Base-by-base conservation (phyloP, 1,140 invertebrate species). In the Psix sp. region DNA sequence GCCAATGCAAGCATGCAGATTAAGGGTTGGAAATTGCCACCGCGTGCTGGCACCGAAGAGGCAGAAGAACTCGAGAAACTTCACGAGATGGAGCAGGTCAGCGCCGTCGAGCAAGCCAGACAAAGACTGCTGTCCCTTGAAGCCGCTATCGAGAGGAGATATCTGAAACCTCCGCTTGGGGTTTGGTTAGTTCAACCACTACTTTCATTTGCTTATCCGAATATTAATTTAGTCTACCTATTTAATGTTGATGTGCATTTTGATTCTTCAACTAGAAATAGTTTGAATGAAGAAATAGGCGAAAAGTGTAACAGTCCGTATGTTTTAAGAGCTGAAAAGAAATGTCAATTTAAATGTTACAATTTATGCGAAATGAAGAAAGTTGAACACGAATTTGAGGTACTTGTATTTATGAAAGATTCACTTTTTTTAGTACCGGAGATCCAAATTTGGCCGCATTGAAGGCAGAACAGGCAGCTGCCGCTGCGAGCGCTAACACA, bases 1-100 rank as follows among this genome's bases (percentile, higher is more conserved):
- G 94, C 93, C 1, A 94, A 93, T 51, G 96, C 96, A 0, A 97
- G 95, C 65, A 96, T 99, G 92, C 96, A 98, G 82, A 90, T 96
- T 0, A 97, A 96, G 88, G 94, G 94, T 36, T 97, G 95, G 95
- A 93, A 94, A 79, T 85, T 94, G 5, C 92, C 91, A 26, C 88
- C 89, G 42, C 89, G 90, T 76, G 89, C 89, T 38, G 89, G 89
- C 6, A 88, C 89, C 10, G 90, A 91, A 51, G 90, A 91, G 17
- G 86, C 88, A 2, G 82, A 86, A 2, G 85, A 86, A 59, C 89
- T 90, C 63, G 90, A 88, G 39, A 89, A 89, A 16, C 84, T 90
- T 3, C 77, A 89, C 3, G 88, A 90, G 24, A 84, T 90, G 60
- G 87, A 90, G 29, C 87, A 89, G 31, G 82, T 90, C 1, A 91